phyloP scores from a whole-genome alignment of 2,797 vertebrate genomes.

The Anolis apletophallus region DNA sequence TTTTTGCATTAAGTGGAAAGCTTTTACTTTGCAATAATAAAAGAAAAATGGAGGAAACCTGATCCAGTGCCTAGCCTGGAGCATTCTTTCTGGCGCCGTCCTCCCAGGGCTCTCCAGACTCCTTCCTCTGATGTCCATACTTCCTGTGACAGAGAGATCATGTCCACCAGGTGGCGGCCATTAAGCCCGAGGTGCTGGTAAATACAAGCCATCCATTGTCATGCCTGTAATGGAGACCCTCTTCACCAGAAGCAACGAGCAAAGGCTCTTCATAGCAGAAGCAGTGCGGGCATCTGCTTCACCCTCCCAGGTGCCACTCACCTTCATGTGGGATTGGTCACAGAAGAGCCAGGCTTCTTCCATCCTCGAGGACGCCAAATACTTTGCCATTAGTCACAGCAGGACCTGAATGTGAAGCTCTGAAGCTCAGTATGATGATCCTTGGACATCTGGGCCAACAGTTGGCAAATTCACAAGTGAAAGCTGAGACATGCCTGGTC shows the following conservation, averaged over 20 bases:
- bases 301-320: not conserved
- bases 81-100: not conserved
- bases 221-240: not conserved
- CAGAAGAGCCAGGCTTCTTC: too few species aligned
- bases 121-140: not conserved
- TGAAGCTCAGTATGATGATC: too few species aligned
- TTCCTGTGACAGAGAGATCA: fast-evolving
- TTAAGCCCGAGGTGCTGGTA: not conserved
- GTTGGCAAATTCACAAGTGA: too few species aligned
- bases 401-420: too few species aligned
- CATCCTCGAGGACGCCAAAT: not conserved
- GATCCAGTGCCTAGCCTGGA: not conserved
- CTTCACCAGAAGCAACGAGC: not conserved
- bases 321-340: not conserved
- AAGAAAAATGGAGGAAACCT: conserved; percentile 20
- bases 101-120: not conserved
- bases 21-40: conserved; percentile 38
- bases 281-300: not conserved
- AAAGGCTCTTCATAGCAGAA: not conserved
- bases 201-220: not conserved
- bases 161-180: fast-evolving
- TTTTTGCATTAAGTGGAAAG: not conserved
- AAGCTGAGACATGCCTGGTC: too few species aligned
- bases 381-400: not conserved
- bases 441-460: too few species aligned